Evolutionary conservation across 2,888 invertebrate genomes (phyloP), one percentile per base, ranked within the genome.

Genomic region (Pegoplata infirma): DNA sequence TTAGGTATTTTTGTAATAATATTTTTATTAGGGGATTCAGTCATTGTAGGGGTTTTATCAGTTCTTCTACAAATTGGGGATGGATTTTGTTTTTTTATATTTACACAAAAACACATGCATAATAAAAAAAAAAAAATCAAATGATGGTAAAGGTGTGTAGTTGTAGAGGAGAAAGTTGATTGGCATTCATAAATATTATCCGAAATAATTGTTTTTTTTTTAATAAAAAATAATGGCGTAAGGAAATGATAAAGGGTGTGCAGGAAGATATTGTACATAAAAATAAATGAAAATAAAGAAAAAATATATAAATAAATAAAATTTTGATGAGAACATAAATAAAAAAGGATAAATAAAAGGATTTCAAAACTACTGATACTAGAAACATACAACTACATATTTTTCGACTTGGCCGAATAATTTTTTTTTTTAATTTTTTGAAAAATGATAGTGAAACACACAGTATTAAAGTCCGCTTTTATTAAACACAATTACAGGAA

Each of bases 31-130:
- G 53, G n/a, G 1, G 17, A 19, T 46, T 61, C 67, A 67, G 56
- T 75, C 21, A 23, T 55, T 71, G 25, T 51, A 77, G 68, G 72
- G 55, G 63, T 78, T 78, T 55, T 76, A 82, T 67, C 84, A 81
- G 82, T 83, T 82, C 83, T 86, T 68, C 72, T 79, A 80, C 21
- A 7, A n/a, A n/a, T n/a, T 2, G 28, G 46, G n/a, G 10, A 40
- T 32, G 28, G 28, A 6, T 46, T 49, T 10, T 16, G 46, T 59
- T 25, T 53, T 1, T 47, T 8, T 67, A 8, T 36, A 49, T 51
- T 66, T 55, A 53, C 14, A 55, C 5, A 44, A 46, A 66, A 55
- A 21, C 49, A 47, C 75, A 80, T 74, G 69, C 73, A 49, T 7
- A 64, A 16, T 44, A 46, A 19, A 28, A 44, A 53, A 19, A n/a